Conservation (phyloP, 2,797 vertebrate species). For the Lophius americanus region DNA sequence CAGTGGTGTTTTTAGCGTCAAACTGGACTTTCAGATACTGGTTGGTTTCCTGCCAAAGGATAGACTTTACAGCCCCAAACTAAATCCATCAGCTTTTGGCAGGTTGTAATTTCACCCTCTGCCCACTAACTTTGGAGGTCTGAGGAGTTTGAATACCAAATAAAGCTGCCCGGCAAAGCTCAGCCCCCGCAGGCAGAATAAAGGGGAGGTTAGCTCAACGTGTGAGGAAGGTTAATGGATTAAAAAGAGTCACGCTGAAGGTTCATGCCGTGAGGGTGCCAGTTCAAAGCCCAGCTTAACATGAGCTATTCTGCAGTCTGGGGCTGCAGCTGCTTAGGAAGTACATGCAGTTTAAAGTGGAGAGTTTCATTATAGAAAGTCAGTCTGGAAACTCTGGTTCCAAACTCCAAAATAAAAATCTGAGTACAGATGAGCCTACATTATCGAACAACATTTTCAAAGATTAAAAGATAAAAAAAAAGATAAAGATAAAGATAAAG, state of each 20-base stretch:
- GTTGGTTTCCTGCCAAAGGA: constrained; percentile 28
- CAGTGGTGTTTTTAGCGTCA: constrained; percentile 1
- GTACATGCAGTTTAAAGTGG: background rate
- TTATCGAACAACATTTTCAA: too few species aligned
- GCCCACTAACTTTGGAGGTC: constrained; percentile 14
- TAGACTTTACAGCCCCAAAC: constrained; percentile 19
- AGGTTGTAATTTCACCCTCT: constrained; percentile 19
- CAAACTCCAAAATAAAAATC: too few species aligned
- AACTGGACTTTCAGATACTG: constrained; percentile 18
- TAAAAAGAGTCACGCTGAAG: constrained; percentile 3
- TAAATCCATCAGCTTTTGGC: constrained; percentile 19
- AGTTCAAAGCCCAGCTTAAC: constrained; percentile 14
- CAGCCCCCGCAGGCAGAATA: constrained; percentile 6
- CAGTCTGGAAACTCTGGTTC: too few species aligned
- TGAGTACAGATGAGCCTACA: too few species aligned
- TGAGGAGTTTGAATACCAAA: constrained; percentile 21
- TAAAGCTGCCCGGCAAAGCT: background rate
- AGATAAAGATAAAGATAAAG: too few species aligned
- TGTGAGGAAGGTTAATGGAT: constrained; percentile 35
- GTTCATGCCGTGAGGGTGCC: constrained; percentile 2
- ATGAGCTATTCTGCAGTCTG: background rate
- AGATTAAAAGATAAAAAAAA: too few species aligned
- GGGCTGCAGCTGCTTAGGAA: background rate
- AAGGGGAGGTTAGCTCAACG: background rate
- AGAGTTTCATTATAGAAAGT: background rate